Percentiles rank a stretch among this genome's conserved stretches.
Evolutionary conservation across 2,797 vertebrate genomes (phyloP).

Genomic region (Tangara arthus): DNA sequence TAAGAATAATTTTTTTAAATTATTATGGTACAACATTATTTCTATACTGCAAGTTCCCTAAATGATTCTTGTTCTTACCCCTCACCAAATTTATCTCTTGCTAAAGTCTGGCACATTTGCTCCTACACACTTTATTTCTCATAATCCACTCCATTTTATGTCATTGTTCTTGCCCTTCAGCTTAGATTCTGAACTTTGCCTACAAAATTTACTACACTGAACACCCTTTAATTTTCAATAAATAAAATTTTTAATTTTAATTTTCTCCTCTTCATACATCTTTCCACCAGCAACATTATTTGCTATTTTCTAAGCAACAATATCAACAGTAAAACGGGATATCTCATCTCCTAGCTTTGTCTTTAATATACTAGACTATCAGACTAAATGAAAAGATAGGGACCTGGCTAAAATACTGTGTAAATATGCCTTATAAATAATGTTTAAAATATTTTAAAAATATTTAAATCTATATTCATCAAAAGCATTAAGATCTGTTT

Average conservation of each 20-base stretch:
- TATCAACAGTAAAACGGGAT: background rate
- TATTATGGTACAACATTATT: background rate
- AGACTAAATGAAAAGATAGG: background rate
- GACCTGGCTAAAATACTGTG: background rate
- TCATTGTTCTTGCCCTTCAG: background rate
- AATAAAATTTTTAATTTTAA: too few species aligned
- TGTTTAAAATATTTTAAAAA: fast-evolving
- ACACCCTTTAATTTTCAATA: background rate
- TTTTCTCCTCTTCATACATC: background rate
- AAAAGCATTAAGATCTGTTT: background rate
- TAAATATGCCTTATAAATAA: background rate
- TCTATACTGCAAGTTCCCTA: background rate
- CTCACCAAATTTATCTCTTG: background rate
- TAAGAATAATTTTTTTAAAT: background rate
- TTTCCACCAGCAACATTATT: background rate
- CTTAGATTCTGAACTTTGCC: background rate
- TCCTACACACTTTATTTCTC: background rate
- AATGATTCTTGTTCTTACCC: background rate
- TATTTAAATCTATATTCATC: background rate
- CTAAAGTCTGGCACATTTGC: background rate
- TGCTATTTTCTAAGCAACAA: background rate
- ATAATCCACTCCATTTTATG: background rate
- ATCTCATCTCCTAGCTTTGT: background rate
- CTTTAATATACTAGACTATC: background rate
- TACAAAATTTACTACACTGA: background rate